Base-by-base conservation (phyloP, 2,888 invertebrate species). In the Peribatodes rhomboidaria region DNA sequence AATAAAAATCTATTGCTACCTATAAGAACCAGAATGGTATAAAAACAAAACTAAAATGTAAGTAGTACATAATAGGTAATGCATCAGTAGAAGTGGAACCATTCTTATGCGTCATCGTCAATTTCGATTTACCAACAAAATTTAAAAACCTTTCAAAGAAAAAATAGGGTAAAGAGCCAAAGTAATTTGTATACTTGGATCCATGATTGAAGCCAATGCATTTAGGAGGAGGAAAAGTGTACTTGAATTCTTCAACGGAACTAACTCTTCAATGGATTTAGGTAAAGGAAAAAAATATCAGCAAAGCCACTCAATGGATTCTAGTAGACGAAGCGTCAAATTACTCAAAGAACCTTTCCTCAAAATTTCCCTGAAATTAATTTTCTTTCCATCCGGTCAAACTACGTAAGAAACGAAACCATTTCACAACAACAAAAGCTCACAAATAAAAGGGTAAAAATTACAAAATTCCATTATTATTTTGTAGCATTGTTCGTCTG, bases 401-500 rank as follows among this genome's bases (percentile, higher is more conserved):
- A 22, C 42, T 11, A 54, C 46, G 41, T 46, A 46, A 53, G 44
- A 59, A 57, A 61, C 59, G 53, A 66, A 65, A 64, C 33, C 62
- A 55, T 53, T 67, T 67, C 27, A 64, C 44, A 54, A 53, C 61
- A 60, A 70, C 67, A 68, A 69, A 67, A 68, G 64, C 47, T 44
- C 56, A 46, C 33, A 66, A 69, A 67, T 69, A 68, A 69, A 41
- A 2, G 68, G 68, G 60, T 59, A 67, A 68, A 62, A 75, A 72
- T 70, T 75, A 69, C 59, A 55, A 62, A 77, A 75, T 72, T 66
- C 69, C 67, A 68, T 75, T 72, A 70, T 75, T 74, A 79, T 79
- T 27, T 70, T 68, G 65, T 68, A 72, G 72, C 71, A 81, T 79
- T 83, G 79, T 79, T 76, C 80, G 70, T 65, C 65, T 79, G 75